A percentile compares a stretch with the other conserved stretches of the same genome.
Evolutionary conservation across 2,113 vertebrate species (phyloP).

Genomic region (Bujurquina vittata): DNA sequence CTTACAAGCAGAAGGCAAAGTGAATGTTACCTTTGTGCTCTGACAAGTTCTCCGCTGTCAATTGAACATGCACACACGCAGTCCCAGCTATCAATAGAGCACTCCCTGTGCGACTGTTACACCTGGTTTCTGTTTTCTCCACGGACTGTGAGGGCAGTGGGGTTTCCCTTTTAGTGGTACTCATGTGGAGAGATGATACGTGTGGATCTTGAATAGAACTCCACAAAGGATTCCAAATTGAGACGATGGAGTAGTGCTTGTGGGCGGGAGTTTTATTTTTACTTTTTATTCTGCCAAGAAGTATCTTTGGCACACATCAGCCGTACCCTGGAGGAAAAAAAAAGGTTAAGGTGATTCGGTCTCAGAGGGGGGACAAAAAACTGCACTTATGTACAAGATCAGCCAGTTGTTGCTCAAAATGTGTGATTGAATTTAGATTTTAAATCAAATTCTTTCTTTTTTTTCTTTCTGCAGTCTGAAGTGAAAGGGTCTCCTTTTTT

Average conservation of each 20-base stretch:
- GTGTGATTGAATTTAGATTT: not conserved
- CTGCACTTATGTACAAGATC: not conserved
- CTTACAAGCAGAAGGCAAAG: slow-evolving; percentile 39
- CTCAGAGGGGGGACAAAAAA: not conserved
- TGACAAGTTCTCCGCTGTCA: slow-evolving; percentile 45
- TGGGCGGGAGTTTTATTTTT: slow-evolving; percentile 63
- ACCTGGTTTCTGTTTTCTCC: slow-evolving; percentile 77
- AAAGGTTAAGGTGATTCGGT: not conserved
- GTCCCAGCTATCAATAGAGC: slow-evolving; percentile 53
- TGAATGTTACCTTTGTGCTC: slow-evolving; percentile 74
- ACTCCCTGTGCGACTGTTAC: slow-evolving; percentile 69
- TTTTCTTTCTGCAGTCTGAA: not conserved
- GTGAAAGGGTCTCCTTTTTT: not conserved
- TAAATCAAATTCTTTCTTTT: not conserved
- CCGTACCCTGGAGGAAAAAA: not conserved
- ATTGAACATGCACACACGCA: slow-evolving; percentile 8
- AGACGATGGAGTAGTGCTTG: slow-evolving; percentile 35
- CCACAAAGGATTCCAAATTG: slow-evolving; percentile 73
- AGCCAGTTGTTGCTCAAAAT: not conserved
- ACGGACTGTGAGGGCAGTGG: slow-evolving; percentile 45
- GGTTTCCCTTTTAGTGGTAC: slow-evolving; percentile 70
- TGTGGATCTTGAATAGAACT: slow-evolving; percentile 77
- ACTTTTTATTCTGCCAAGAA: slow-evolving; percentile 30
- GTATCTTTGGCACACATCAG: slow-evolving; percentile 52
- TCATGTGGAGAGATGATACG: slow-evolving; percentile 79